phyloP scores from a whole-genome alignment of 1,140 invertebrate species.

The Zaprionus taronus region DNA sequence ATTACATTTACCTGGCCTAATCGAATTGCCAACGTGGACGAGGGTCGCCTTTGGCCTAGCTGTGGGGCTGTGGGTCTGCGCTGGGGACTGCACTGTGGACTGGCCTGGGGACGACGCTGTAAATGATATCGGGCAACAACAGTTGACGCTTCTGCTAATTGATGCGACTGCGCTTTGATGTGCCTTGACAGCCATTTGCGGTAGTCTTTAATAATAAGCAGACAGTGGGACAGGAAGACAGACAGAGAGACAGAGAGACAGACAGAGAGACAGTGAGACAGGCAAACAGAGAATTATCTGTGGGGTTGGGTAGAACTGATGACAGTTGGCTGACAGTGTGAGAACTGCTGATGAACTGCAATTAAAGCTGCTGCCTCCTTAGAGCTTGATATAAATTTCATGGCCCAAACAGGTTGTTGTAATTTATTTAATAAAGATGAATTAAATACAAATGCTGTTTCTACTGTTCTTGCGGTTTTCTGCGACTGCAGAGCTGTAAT shows the following conservation, averaged over 20 bases:
- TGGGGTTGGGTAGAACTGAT: constrained; percentile 7
- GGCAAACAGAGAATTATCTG: not conserved
- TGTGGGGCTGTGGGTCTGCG: not conserved
- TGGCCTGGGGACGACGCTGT: constrained; percentile 1
- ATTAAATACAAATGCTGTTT: not conserved
- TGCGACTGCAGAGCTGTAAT: not conserved
- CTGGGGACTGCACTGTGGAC: not conserved
- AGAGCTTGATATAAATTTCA: constrained; percentile 4
- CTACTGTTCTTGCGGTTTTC: constrained; percentile 1
- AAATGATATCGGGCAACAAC: constrained; percentile 40
- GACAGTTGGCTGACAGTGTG: constrained; percentile 30
- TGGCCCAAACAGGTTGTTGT: constrained; percentile 31
- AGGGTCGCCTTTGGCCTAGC: constrained; percentile 12
- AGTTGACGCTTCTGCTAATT: constrained; percentile 58
- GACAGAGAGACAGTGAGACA: not conserved
- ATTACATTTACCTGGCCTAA: constrained; percentile 74
- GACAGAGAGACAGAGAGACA: not conserved
- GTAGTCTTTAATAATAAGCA: constrained; percentile 27
- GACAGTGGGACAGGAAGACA: not conserved
- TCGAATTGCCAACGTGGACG: constrained; percentile 52
- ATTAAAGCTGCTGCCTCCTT: constrained; percentile 27
- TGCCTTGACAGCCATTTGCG: constrained; percentile 43
- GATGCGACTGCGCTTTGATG: constrained; percentile 43
- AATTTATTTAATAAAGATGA: constrained; percentile 20
- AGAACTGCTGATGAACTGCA: constrained; percentile 25